phyloP scores from a whole-genome alignment of 1,140 invertebrate species.

The Drosophila mauritiana region DNA sequence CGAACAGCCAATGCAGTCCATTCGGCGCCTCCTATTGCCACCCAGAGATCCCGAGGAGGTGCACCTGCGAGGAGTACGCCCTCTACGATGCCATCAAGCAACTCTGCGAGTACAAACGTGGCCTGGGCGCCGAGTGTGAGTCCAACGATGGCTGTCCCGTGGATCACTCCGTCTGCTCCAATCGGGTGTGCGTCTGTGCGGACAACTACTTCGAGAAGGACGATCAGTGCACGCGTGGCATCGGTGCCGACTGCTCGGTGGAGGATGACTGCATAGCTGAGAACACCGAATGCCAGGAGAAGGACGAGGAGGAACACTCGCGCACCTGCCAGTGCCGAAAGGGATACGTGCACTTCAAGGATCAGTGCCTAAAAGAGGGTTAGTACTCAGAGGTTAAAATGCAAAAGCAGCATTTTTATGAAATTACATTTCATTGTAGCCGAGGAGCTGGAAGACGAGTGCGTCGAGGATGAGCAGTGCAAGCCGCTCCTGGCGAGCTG shows the following conservation, averaged over 20 bases:
- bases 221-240: conserved; percentile 79
- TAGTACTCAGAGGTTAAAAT: neutral
- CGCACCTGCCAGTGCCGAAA: conserved; percentile 84
- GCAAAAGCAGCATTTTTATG: neutral
- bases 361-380: conserved; percentile 84
- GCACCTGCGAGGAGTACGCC: conserved; percentile 80
- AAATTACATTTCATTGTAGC: conserved; percentile 32
- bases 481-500: conserved; percentile 78
- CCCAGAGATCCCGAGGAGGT: conserved; percentile 69
- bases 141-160: conserved; percentile 73
- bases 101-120: conserved; percentile 73
- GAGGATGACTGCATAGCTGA: conserved; percentile 84
- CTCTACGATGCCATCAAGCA: conserved; percentile 77
- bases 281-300: conserved; percentile 78
- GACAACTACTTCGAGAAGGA: conserved; percentile 81
- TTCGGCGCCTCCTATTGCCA: conserved; percentile 78
- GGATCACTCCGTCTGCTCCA: conserved; percentile 83
- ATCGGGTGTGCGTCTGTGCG: conserved; percentile 83
- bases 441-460: conserved; percentile 73
- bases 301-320: conserved; percentile 43
- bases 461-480: conserved; percentile 78
- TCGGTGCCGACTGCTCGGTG: conserved; percentile 83
- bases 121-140: conserved; percentile 75
- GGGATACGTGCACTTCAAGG: conserved; percentile 82
- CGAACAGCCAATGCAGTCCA: conserved; percentile 83